Percentiles rank a stretch among this genome's conserved stretches.
Conservation (phyloP, 2,113 vertebrate species). For the Aegithalos caudatus region DNA sequence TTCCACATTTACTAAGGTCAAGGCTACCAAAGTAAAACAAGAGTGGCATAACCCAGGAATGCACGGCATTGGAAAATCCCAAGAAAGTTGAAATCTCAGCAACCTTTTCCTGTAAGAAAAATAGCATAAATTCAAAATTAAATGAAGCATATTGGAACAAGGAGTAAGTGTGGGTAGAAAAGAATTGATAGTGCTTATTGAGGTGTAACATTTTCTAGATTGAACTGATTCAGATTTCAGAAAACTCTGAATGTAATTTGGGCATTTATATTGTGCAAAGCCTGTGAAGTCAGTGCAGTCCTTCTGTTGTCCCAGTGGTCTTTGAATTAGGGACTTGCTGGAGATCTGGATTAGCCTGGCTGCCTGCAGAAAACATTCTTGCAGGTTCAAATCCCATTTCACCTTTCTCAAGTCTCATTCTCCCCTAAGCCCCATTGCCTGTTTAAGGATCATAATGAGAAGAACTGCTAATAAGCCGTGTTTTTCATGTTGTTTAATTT, state of each 20-base stretch:
- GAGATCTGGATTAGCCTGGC: not conserved
- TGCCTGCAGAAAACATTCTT: not conserved
- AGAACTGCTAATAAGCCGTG: not conserved
- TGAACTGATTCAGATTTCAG: not conserved
- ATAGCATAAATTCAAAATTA: not conserved
- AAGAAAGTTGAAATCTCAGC: not conserved
- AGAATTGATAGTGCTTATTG: not conserved
- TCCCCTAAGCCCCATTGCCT: not conserved
- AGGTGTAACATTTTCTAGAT: not conserved
- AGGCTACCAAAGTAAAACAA: not conserved
- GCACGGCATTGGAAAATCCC: not conserved
- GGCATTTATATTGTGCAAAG: not conserved
- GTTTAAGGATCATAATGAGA: not conserved
- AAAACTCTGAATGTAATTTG: not conserved
- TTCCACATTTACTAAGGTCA: not conserved
- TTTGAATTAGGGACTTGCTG: not conserved
- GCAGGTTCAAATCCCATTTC: not conserved
- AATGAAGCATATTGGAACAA: not conserved
- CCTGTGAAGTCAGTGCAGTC: not conserved
- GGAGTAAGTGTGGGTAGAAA: not conserved
- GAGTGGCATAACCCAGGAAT: not conserved
- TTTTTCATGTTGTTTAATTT: not conserved
- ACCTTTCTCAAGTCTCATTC: not conserved
- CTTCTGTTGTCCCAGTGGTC: not conserved
- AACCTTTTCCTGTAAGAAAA: not conserved